These are phyloP conservation scores for Rhinolophus ferrumequinum DNA, from an alignment of 2,113 vertebrate genomes.

Conservation along the genomic window DNA sequence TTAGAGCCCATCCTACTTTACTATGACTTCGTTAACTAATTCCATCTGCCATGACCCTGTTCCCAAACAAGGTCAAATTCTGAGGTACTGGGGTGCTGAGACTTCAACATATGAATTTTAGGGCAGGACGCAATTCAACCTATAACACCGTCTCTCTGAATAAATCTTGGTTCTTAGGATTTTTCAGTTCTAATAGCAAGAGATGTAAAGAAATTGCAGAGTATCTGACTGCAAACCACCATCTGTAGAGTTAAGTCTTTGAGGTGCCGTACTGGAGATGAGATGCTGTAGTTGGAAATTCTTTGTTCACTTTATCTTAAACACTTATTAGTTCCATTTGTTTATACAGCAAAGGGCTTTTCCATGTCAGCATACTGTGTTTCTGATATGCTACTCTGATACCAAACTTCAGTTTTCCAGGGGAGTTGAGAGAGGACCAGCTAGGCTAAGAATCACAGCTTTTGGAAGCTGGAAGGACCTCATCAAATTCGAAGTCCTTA, in stretches of 20 bases:
- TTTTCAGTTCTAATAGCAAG: neutral
- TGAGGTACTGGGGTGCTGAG: neutral
- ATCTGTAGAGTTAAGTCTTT: neutral
- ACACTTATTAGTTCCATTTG: neutral
- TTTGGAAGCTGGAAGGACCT: neutral
- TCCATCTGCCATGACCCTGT: neutral
- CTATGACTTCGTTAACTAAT: neutral
- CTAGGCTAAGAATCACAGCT: neutral
- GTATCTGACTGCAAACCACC: neutral
- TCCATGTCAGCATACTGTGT: neutral
- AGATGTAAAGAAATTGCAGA: neutral
- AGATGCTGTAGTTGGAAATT: neutral
- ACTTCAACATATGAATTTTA: neutral
- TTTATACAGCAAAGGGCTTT: neutral
- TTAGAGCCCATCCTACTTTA: neutral
- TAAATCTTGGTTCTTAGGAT: neutral
- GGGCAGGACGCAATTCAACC: neutral
- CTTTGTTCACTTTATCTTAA: neutral
- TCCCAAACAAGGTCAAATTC: neutral
- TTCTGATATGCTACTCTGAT: neutral
- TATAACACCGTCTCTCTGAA: neutral
- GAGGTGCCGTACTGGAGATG: neutral
- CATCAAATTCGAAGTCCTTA: neutral
- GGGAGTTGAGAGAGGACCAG: neutral
- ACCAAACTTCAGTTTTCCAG: neutral